Evolutionary conservation across 2,888 invertebrate species (phyloP), one percentile per base, ranked within the genome.

Genomic region (Limnephilus auricula): DNA sequence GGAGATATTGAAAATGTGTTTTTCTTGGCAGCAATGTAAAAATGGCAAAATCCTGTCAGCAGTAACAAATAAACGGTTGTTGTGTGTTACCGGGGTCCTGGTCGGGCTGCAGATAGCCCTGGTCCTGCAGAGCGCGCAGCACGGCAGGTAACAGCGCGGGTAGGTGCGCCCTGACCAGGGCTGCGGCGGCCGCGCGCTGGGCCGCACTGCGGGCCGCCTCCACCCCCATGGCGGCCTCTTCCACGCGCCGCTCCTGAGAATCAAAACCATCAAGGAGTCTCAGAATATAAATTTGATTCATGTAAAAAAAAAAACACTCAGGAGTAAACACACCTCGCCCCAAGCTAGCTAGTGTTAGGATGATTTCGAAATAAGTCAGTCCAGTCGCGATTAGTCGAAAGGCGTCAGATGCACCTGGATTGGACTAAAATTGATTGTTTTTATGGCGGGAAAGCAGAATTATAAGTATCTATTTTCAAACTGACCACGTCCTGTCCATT

Each of bases 141-240:
- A 98, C 98, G 89, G 97, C 96, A 30, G 99, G 99, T 94, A 99
- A 96, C 94, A 99, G 96, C 95, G 98, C 98, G 37, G 98, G 98
- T 94, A 99, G 97, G 95, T 98, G 98, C 92, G 98, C 98, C 94
- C 98, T 98, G 94, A 98, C 97, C 92, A 99, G 96, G 93, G 98
- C 97, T 40, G 98, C 97, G 0, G 98, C 98, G 0, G 98, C 98
- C 79, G 98, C 97, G 92, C 98, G 97, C 94, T 98, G 97, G 94
- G 98, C 97, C 94, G 98, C 98, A 95, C 98, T 98, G 93, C 95
- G 96, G 94, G 98, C 98, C 92, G 97, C 95, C 92, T 95, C 95
- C 93, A 95, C 94, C 95, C 97, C 96, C 95, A 96, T 95, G 94
- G 96, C 96, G 94, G 98, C 97, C 94, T 98, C 97, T 91, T 96